Evolutionary conservation across 2,113 vertebrate genomes (phyloP).

Genomic region (Alexandromys fortis): DNA sequence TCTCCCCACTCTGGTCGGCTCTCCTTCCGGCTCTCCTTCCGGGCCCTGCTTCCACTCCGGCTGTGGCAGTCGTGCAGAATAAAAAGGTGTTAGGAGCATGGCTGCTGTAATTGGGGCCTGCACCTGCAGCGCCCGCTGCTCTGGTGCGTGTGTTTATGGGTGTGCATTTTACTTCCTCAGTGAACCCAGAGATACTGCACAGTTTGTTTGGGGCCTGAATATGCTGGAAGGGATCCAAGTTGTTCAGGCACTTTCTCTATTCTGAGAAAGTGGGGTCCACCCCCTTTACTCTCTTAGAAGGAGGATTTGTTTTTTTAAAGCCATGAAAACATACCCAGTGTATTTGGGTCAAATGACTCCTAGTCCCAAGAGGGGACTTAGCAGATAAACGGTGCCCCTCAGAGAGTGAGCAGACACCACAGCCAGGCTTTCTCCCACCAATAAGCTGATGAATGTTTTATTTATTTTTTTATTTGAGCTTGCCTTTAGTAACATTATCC

Average conservation of each 20-base stretch:
- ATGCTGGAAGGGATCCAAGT: slow-evolving; percentile 67
- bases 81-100: slow-evolving; percentile 37
- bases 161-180: slow-evolving; percentile 17
- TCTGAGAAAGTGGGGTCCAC: neutral
- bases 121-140: slow-evolving; percentile 60
- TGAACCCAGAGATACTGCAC: slow-evolving; percentile 13
- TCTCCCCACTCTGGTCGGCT: slow-evolving; percentile 1
- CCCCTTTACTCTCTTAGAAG: slow-evolving; percentile 17
- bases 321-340: neutral
- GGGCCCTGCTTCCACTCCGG: neutral
- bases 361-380: slow-evolving; percentile 29
- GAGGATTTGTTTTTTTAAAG: slow-evolving; percentile 35
- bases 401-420: neutral
- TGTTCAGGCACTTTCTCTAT: neutral
- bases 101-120: slow-evolving; percentile 65
- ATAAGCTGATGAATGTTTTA: slow-evolving; percentile 1
- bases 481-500: neutral
- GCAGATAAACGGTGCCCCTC: slow-evolving; percentile 35
- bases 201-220: slow-evolving; percentile 22
- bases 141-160: neutral
- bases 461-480: slow-evolving; percentile 17
- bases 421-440: neutral
- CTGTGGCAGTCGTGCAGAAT: neutral
- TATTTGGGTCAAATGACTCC: slow-evolving; percentile 37
- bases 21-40: slow-evolving; percentile 66